phyloP scores from a whole-genome alignment of 2,797 vertebrate species.

The Channa striata region DNA sequence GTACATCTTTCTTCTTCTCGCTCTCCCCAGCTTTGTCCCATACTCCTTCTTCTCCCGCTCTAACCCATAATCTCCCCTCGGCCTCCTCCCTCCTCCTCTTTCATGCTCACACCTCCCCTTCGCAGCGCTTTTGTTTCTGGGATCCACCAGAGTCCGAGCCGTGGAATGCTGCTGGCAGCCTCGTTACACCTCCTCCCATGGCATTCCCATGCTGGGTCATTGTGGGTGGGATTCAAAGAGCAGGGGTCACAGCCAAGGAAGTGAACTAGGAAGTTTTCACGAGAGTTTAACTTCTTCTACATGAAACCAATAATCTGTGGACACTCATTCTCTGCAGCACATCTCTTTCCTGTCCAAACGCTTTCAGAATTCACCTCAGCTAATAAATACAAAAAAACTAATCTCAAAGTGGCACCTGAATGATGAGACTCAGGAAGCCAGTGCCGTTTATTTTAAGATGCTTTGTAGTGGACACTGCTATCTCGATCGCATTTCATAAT shows the following conservation, averaged over 20 bases:
- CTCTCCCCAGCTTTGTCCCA: conserved; percentile 1
- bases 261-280: conserved; percentile 85
- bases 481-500: not conserved
- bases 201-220: conserved; percentile 80
- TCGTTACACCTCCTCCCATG: conserved; percentile 67
- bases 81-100: conserved; percentile 26
- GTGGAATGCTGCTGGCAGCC: conserved; percentile 77
- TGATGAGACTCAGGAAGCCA: too few species aligned
- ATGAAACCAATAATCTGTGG: conserved; percentile 42
- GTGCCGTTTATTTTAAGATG: not conserved
- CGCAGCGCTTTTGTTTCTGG: conserved; percentile 62
- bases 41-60: conserved; percentile 24
- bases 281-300: conserved; percentile 69
- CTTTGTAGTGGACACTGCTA: not conserved
- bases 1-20: conserved; percentile 16
- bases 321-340: conserved; percentile 37
- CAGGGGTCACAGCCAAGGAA: conserved; percentile 81
- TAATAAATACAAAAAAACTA: conserved; percentile 49
- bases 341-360: conserved; percentile 22
- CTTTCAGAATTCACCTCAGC: conserved; percentile 54
- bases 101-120: conserved; percentile 46
- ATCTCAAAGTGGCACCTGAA: not conserved
- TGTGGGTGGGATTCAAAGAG: conserved; percentile 79
- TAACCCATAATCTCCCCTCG: conserved; percentile 30
- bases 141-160: conserved; percentile 62